Evolutionary conservation across 2,113 vertebrate species (phyloP).

Genomic region (Indicator indicator): DNA sequence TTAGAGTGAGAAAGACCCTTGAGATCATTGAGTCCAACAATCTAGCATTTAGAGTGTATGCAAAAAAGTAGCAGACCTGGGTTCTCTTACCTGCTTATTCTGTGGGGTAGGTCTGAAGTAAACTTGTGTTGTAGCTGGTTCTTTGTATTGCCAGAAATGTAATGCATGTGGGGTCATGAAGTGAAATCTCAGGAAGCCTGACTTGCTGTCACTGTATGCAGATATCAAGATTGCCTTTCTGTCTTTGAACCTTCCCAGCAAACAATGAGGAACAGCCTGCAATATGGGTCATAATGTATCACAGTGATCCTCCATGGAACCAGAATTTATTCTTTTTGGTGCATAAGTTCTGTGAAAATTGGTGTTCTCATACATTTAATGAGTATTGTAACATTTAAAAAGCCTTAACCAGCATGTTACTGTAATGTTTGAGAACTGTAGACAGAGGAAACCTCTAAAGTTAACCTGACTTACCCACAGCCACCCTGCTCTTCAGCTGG

Average conservation of each 20-base stretch:
- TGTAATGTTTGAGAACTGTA: background rate
- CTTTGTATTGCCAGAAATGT: background rate
- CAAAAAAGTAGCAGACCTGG: background rate
- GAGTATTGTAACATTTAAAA: background rate
- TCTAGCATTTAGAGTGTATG: background rate
- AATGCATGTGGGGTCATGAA: background rate
- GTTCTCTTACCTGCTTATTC: background rate
- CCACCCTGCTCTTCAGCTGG: background rate
- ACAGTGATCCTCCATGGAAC: background rate
- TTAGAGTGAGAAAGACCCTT: background rate
- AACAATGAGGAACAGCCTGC: background rate
- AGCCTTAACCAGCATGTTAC: background rate
- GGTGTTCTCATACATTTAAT: accelerated
- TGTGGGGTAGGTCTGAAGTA: background rate
- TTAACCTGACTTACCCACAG: background rate
- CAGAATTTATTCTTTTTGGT: background rate
- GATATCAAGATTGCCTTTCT: background rate
- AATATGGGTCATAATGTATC: background rate
- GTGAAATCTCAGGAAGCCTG: background rate
- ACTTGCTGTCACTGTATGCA: background rate
- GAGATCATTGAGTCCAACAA: background rate
- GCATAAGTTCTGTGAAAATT: background rate
- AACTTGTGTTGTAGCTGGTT: background rate
- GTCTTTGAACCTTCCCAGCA: background rate
- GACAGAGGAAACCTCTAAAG: background rate